Conservation (phyloP, 2,797 vertebrate genomes). For the Arctocebus calabarensis region DNA sequence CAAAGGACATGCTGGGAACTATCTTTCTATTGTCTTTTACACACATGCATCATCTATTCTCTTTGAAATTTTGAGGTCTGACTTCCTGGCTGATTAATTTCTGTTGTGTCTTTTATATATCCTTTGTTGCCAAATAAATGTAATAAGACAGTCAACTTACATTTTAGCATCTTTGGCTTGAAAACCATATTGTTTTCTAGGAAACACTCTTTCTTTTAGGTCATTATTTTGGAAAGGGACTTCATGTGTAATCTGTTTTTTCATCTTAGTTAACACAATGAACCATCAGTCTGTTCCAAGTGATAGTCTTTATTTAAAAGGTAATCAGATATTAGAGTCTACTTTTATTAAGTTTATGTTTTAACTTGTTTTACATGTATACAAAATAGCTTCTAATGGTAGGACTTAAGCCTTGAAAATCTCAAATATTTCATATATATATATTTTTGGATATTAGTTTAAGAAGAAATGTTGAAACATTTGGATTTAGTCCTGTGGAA, state of each 20-base stretch:
- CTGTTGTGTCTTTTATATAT: slow-evolving; percentile 42
- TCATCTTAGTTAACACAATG: neutral
- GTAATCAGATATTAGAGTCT: neutral
- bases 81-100: slow-evolving; percentile 57
- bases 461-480: neutral
- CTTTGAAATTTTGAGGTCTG: slow-evolving; percentile 74
- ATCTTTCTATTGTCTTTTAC: slow-evolving; percentile 25
- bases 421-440: neutral
- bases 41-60: neutral
- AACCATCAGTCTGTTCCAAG: neutral
- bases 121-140: slow-evolving; percentile 5
- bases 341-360: slow-evolving; percentile 8
- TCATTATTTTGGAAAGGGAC: slow-evolving; percentile 25
- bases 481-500: neutral
- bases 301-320: slow-evolving; percentile 18
- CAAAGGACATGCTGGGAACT: slow-evolving; percentile 41
- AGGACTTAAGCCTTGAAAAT: neutral
- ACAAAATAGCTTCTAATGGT: neutral
- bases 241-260: slow-evolving; percentile 57
- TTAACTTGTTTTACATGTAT: slow-evolving; percentile 26
- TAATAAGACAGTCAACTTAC: slow-evolving; percentile 1
- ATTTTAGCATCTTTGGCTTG: slow-evolving; percentile 56
- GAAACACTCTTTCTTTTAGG: slow-evolving; percentile 2
- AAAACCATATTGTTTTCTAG: slow-evolving; percentile 48
- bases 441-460: neutral